Conservation (phyloP, 2,888 invertebrate species). For the Hemistola chrysoprasaria region DNA sequence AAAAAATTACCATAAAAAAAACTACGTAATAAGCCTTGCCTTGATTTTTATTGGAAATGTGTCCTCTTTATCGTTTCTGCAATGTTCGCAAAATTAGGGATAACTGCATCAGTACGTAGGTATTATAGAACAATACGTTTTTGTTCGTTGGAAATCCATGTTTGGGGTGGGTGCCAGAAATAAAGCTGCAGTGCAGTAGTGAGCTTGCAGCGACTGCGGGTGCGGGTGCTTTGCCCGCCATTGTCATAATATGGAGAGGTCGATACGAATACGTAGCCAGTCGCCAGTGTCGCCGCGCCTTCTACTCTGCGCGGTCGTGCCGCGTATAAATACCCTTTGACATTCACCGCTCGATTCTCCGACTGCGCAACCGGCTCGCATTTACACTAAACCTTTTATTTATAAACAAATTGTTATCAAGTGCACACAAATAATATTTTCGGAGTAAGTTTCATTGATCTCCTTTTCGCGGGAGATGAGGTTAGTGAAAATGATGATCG, state of each 20-base stretch:
- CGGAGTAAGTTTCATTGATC: conserved; percentile 40
- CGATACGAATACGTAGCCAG: conserved; percentile 67
- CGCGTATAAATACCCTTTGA: conserved; percentile 1
- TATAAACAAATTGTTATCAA: conserved; percentile 58
- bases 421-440: conserved; percentile 33
- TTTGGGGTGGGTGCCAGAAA: conserved; percentile 73
- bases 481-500: conserved; percentile 39
- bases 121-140: too few relatives aligned
- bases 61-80: too few relatives aligned
- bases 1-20: too few relatives aligned
- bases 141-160: too few relatives aligned
- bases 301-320: conserved; percentile 52
- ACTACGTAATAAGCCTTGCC: too few relatives aligned
- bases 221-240: too few relatives aligned
- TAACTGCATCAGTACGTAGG: too few relatives aligned
- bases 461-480: conserved; percentile 11
- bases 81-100: too few relatives aligned
- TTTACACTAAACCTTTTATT: conserved; percentile 54
- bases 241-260: conserved; percentile 64
- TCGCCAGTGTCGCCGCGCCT: conserved; percentile 66
- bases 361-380: conserved; percentile 44
- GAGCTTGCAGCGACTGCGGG: conserved; percentile 74
- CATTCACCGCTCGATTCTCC: conserved; percentile 27
- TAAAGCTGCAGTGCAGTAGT: conserved; percentile 80
- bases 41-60: too few relatives aligned